Base-by-base conservation (phyloP, 2,888 invertebrate species). In the Agelastica alni region DNA sequence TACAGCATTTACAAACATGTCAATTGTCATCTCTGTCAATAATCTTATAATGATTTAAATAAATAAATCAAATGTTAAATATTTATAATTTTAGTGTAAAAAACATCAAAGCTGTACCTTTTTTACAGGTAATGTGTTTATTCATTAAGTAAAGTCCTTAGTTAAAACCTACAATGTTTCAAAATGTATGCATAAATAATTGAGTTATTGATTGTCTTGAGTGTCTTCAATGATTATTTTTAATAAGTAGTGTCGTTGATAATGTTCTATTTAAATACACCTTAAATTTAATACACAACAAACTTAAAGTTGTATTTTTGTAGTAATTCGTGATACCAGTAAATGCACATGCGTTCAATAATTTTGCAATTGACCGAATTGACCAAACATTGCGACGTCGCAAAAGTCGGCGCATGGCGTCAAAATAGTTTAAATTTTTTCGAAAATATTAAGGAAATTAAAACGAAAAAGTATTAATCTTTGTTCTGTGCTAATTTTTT, bases 371-470 rank as follows among this genome's bases (percentile, higher is more conserved):
- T 67, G 68, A 67, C 64, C 61, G 66, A 63, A 69, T 67, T 67
- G 68, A 67, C 64, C 62, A 66, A 65, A 63, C 64, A 66, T 67
- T 70, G 69, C 70, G 70, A 67, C 70, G 70, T 69, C 70, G 69
- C 70, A 51, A 61, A 66, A 66, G 65, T 59, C 68, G 70, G 70
- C 72, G 74, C 72, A 71, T 66, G 70, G 66, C 66, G 64, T 67
- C 62, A 58, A 42, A 43, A 59, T 60, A 51, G 34, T 47, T 44
- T 46, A 62, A 55, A 58, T 57, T 51, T 36, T 14, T 44, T 39
- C 30, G 45, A 55, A 52, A 45, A 45, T 56, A 45, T 48, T 53
- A 42, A 48, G 41, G 39, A 26, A 36, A 31, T 14, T n/a, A 34
- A 17, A 22, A 39, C 3, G 22, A 13, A 44, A 28, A 4, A 5